phyloP scores from a whole-genome alignment of 2,797 vertebrate genomes.

The Pristis pectinata region DNA sequence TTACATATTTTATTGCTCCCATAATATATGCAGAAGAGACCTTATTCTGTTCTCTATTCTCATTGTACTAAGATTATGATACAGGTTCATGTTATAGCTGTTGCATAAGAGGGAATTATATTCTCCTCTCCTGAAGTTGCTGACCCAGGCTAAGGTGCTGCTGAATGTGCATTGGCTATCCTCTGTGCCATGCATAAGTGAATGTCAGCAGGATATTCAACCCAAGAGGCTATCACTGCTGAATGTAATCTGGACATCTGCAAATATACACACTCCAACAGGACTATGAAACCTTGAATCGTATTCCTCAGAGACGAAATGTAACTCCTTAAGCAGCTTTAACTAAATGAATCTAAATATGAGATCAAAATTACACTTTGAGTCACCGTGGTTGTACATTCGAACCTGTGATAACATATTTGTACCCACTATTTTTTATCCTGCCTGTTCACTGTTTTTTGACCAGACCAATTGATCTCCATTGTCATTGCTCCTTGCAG shows the following conservation, averaged over 20 bases:
- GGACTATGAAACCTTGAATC: neutral
- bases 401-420: neutral
- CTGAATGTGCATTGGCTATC: neutral
- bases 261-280: neutral
- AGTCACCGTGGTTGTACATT: neutral
- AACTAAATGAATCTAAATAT: neutral
- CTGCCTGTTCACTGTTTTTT: neutral
- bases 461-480: neutral
- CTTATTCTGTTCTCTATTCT: neutral
- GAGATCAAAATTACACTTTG: neutral
- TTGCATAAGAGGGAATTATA: neutral
- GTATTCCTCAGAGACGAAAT: neutral
- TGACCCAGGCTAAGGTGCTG: neutral
- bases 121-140: neutral
- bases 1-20: neutral
- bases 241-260: neutral
- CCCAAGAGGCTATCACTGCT: neutral
- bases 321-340: neutral
- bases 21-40: neutral
- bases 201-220: neutral
- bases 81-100: neutral
- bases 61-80: neutral
- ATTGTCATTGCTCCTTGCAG: neutral
- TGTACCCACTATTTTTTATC: neutral
- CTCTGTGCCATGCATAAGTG: neutral